Base-by-base conservation (phyloP, 1,140 invertebrate species). In the Drosophila grimshawi region DNA sequence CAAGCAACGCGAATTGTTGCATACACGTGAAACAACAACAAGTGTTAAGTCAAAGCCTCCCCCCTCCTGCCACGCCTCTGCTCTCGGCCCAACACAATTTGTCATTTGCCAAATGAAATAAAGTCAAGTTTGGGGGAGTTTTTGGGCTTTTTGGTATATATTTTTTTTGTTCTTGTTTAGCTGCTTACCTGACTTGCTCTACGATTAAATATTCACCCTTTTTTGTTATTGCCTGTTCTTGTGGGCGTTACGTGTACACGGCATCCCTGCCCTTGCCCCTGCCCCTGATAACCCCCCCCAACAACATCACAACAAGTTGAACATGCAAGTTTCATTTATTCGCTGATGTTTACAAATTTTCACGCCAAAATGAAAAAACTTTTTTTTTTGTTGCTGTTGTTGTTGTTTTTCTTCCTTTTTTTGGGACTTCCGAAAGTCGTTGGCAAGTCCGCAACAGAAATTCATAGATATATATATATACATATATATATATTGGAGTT, bases 291-390 rank as follows among this genome's bases (percentile, higher is more conserved):
- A 3, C n/a, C 11, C 30, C 5, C 52, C 41, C 51, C 37, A 5
- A 30, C n/a, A 32, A 10, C 48, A 49, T 51, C 19, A 32, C 55
- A 56, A 29, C 46, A 35, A 43, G 43, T 51, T 59, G 39, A 64
- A 60, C 80, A 73, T 80, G 73, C 66, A 78, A 85, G 66, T 86
- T 86, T 76, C 78, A 70, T 78, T 86, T 81, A 81, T 82, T 60
- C 83, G 81, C 82, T 86, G 82, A 86, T 86, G 82, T 88, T 86
- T 90, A 88, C 85, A 88, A 88, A 88, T 88, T 88, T 88, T 85
- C 85, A 89, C 86, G 85, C 73, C 73, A 83, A 88, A 88, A 88
- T 88, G 85, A 83, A 89, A 88, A 89, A 89, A 88, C 32, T 86
- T 86, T 81, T 29, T 10, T 46, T 35, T 11, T 11, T 27, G 11